Percentiles rank a stretch among this genome's conserved stretches.
phyloP scores from a whole-genome alignment of 2,888 invertebrate genomes.

The Epinotia ramella region DNA sequence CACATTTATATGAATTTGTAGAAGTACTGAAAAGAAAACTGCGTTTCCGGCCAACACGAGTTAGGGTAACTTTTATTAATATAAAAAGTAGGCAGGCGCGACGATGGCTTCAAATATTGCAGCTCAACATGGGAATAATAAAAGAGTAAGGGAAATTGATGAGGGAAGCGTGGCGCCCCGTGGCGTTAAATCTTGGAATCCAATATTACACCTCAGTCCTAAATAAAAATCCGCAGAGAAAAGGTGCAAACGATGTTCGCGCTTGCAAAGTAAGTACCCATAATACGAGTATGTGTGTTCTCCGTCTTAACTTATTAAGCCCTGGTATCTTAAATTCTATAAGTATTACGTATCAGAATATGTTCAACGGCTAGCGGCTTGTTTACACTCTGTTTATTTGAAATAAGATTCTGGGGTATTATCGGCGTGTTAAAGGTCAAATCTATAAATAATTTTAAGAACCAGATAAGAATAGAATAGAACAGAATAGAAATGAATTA shows the following conservation, averaged over 20 bases:
- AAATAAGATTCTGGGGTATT: background rate
- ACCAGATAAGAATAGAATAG: too few species aligned
- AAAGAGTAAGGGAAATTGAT: slow-evolving; percentile 49
- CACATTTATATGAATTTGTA: slow-evolving; percentile 26
- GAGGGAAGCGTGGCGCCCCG: slow-evolving; percentile 46
- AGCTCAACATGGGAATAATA: slow-evolving; percentile 48
- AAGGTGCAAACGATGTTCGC: slow-evolving; percentile 42
- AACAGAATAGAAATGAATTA: too few species aligned
- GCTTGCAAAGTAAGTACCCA: slow-evolving; percentile 34
- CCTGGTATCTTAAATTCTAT: slow-evolving; percentile 16
- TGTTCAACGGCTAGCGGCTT: background rate
- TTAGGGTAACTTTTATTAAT: slow-evolving; percentile 46
- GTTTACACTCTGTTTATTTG: background rate
- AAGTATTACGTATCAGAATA: slow-evolving; percentile 22
- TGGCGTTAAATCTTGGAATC: slow-evolving; percentile 44
- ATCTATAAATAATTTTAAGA: too few species aligned
- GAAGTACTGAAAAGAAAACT: slow-evolving; percentile 19
- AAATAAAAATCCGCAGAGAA: slow-evolving; percentile 43
- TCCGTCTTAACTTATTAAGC: slow-evolving; percentile 25
- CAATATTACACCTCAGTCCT: slow-evolving; percentile 45
- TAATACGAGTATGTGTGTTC: slow-evolving; percentile 9
- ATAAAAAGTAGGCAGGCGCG: slow-evolving; percentile 41
- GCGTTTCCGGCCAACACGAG: slow-evolving; percentile 26
- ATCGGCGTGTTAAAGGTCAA: too few species aligned
- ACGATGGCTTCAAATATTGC: slow-evolving; percentile 46